Evolutionary conservation across 2,113 vertebrate species (phyloP).

Genomic region (Phylloscopus trochiloides): DNA sequence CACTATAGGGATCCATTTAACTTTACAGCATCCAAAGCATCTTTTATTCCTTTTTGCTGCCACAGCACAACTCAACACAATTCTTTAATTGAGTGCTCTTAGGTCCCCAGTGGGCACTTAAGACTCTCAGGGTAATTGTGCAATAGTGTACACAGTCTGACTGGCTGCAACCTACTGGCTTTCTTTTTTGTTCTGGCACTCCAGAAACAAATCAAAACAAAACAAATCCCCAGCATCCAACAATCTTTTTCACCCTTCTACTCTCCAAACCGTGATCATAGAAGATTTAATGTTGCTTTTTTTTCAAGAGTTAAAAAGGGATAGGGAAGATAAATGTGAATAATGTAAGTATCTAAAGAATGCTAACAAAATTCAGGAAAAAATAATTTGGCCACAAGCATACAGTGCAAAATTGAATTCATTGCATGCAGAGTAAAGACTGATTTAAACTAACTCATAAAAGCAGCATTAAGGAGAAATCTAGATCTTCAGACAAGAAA

Average conservation of each 20-base stretch:
- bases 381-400: rapidly evolving
- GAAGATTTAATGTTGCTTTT: background rate
- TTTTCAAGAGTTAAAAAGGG: background rate
- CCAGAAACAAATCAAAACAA: background rate
- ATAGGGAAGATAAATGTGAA: rapidly evolving
- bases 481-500: background rate
- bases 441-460: background rate
- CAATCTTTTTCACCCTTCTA: background rate
- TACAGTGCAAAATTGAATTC: background rate
- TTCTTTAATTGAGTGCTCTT: background rate
- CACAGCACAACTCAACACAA: background rate
- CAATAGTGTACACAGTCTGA: background rate
- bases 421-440: background rate
- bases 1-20: background rate
- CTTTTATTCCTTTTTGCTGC: background rate
- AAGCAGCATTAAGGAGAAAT: background rate
- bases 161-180: background rate
- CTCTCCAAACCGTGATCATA: background rate
- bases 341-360: background rate
- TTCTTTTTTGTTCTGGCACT: background rate
- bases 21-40: background rate
- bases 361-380: background rate
- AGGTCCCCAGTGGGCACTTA: background rate
- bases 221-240: background rate
- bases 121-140: background rate